Evolutionary conservation across 2,888 invertebrate genomes (phyloP).

Genomic region (Idaea straminata): DNA sequence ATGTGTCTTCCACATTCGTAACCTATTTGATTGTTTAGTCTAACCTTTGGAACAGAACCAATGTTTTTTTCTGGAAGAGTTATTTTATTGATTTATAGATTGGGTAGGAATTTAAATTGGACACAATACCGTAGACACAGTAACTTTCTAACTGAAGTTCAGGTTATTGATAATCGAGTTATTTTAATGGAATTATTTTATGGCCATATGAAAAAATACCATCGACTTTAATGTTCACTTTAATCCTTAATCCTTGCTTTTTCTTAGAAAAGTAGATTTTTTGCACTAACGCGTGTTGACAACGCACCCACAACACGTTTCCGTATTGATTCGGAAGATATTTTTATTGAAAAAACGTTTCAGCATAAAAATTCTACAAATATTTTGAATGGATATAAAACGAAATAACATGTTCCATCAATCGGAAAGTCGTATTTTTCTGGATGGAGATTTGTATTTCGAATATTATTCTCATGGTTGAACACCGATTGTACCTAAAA

Average conservation of each 20-base stretch:
- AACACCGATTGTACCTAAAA: not conserved
- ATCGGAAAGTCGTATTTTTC: not conserved
- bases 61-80: not conserved
- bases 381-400: not conserved
- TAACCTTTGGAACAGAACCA: constrained; percentile 12
- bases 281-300: not conserved
- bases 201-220: no score
- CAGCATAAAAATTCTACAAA: not conserved
- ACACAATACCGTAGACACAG: no score
- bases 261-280: no score
- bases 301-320: not conserved
- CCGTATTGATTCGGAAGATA: not conserved
- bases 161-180: no score
- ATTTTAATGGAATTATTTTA: no score
- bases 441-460: not conserved
- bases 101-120: not conserved
- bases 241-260: no score
- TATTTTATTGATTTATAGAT: not conserved
- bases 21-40: constrained; percentile 12
- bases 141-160: no score
- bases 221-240: no score
- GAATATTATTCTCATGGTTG: not conserved
- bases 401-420: not conserved
- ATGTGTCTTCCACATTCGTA: constrained; percentile 1
- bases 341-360: not conserved